A percentile compares a stretch with the other conserved stretches of the same genome.
Conservation (phyloP, 2,888 invertebrate genomes). For the Lasioglossum morio region DNA sequence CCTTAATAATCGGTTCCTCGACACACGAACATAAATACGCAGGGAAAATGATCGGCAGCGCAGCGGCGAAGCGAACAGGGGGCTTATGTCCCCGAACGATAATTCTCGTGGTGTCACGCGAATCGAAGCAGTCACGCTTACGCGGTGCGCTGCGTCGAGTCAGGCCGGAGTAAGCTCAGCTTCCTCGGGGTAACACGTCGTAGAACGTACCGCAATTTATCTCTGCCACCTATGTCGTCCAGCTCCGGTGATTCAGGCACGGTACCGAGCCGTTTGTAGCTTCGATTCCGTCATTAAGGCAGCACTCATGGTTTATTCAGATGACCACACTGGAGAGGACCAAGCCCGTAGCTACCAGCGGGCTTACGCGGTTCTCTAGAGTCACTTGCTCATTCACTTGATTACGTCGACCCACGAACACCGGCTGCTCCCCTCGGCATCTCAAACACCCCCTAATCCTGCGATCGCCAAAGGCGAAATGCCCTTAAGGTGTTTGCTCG, state of each 20-base stretch:
- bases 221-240: constrained; percentile 60
- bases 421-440: constrained; percentile 54
- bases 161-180: constrained; percentile 46
- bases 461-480: constrained; percentile 53
- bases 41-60: constrained; percentile 21
- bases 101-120: constrained; percentile 44
- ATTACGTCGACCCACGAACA: constrained; percentile 76
- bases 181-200: constrained; percentile 56
- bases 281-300: constrained; percentile 80
- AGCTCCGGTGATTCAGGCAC: constrained; percentile 62
- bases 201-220: constrained; percentile 68
- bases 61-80: background rate
- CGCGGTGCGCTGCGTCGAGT: constrained; percentile 34
- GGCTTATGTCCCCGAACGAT: constrained; percentile 6
- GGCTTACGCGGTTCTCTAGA: constrained; percentile 73
- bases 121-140: constrained; percentile 50
- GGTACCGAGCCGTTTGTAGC: constrained; percentile 67
- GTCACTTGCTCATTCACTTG: constrained; percentile 81
- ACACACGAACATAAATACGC: constrained; percentile 25
- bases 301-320: constrained; percentile 81
- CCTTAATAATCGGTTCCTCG: constrained; percentile 41
- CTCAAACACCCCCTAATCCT: constrained; percentile 67
- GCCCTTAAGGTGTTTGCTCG: constrained; percentile 62
- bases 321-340: constrained; percentile 73
- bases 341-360: constrained; percentile 59